A percentile compares a stretch with the other conserved stretches of the same genome.
Evolutionary conservation across 2,888 invertebrate genomes (phyloP).

Genomic region (Nomada lathburiana): DNA sequence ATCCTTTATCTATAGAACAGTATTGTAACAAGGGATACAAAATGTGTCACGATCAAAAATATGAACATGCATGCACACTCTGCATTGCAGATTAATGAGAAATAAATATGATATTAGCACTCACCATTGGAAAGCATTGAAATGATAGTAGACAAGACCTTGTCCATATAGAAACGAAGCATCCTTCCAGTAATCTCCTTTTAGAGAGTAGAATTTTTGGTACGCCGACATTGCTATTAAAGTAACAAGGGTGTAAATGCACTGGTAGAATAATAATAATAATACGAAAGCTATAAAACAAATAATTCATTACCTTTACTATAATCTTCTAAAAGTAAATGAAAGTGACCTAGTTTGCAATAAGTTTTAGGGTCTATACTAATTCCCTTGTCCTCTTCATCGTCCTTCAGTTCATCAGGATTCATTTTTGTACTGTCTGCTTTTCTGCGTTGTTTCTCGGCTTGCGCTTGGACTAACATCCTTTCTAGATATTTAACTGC

Average conservation of each 20-base stretch:
- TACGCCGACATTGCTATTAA: slow-evolving; percentile 97
- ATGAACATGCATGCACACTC: not conserved
- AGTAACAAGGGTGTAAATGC: slow-evolving; percentile 71
- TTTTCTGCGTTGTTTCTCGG: slow-evolving; percentile 85
- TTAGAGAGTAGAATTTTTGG: slow-evolving; percentile 94
- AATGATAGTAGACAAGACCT: slow-evolving; percentile 98
- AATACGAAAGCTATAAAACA: not conserved
- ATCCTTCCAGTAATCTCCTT: slow-evolving; percentile 94
- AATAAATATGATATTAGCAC: slow-evolving; percentile 82
- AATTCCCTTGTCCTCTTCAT: slow-evolving; percentile 87
- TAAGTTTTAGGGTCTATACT: slow-evolving; percentile 95
- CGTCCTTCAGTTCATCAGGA: slow-evolving; percentile 76
- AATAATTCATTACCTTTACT: slow-evolving; percentile 90
- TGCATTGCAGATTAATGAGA: not conserved
- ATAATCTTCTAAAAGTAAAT: slow-evolving; percentile 96
- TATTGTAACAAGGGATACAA: not conserved
- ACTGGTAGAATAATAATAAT: slow-evolving; percentile 13
- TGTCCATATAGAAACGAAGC: slow-evolving; percentile 96
- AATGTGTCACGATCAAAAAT: not conserved
- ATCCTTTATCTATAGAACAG: not conserved
- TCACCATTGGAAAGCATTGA: slow-evolving; percentile 98
- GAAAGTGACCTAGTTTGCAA: slow-evolving; percentile 98
- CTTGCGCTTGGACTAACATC: slow-evolving; percentile 92
- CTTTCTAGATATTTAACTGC: slow-evolving; percentile 94
- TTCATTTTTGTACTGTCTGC: slow-evolving; percentile 81